A percentile compares a stretch with the other conserved stretches of the same genome.
Evolutionary conservation across 2,113 vertebrate genomes (phyloP).

Genomic region (Pelodiscus sinensis): DNA sequence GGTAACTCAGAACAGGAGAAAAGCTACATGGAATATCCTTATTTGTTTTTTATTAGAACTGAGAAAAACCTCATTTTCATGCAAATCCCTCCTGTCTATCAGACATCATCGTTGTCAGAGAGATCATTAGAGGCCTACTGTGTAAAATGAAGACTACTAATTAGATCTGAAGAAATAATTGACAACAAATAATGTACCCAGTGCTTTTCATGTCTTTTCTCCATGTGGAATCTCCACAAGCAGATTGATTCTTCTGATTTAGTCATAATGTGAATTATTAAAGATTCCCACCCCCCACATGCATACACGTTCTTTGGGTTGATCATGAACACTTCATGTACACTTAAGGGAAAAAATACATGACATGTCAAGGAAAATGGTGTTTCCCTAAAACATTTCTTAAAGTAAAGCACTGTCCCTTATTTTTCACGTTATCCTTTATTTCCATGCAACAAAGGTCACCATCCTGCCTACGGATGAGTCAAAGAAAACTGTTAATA

Average conservation of each 20-base stretch:
- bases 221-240: slow-evolving; percentile 23
- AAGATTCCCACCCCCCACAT: not conserved
- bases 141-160: slow-evolving; percentile 74
- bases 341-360: no score
- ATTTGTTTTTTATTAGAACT: not conserved
- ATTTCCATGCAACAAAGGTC: no score
- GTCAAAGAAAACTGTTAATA: not conserved
- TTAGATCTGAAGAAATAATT: slow-evolving; percentile 70
- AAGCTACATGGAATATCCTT: not conserved
- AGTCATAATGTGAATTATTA: fast-evolving
- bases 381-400: no score
- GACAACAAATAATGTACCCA: slow-evolving; percentile 69
- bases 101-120: slow-evolving; percentile 66
- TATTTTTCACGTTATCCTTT: no score
- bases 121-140: slow-evolving; percentile 73
- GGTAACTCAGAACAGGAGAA: not conserved
- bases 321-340: not conserved
- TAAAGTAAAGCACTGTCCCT: no score
- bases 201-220: slow-evolving; percentile 36
- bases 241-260: not conserved
- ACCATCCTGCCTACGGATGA: not conserved
- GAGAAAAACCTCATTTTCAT: slow-evolving; percentile 62
- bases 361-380: no score
- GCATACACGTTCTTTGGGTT: slow-evolving; percentile 3
- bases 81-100: slow-evolving; percentile 69